phyloP scores from a whole-genome alignment of 30 jellyfish, hydroid and myxozoan genomes.

The Rhopilema esculentum region DNA sequence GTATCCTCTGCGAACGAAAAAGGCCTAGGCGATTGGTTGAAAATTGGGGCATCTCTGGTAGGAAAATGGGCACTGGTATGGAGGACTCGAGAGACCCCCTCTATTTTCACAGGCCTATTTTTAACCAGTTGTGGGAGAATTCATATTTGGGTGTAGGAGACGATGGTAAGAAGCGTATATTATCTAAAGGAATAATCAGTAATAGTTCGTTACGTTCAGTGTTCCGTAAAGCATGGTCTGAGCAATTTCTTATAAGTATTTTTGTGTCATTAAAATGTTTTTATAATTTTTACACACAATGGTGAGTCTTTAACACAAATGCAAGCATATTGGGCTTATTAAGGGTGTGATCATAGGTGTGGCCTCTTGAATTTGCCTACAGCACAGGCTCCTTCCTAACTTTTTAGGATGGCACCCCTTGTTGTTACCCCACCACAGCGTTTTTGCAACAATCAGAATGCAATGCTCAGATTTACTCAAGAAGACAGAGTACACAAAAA shows the following conservation, averaged over 20 bases:
- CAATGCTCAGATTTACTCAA: too few relatives aligned
- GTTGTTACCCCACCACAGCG: too few relatives aligned
- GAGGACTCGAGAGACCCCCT: constrained; percentile 39
- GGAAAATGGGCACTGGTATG: constrained; percentile 43
- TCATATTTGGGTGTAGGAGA: constrained; percentile 56
- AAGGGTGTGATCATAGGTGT: too few relatives aligned
- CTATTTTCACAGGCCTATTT: constrained; percentile 54
- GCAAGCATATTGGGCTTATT: too few relatives aligned
- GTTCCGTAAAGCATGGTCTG: background rate
- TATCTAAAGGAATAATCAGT: background rate
- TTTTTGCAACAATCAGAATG: too few relatives aligned
- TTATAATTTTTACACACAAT: too few relatives aligned
- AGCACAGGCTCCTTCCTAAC: too few relatives aligned
- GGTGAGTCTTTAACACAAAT: too few relatives aligned
- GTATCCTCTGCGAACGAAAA: constrained; percentile 10
- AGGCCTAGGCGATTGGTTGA: constrained; percentile 46
- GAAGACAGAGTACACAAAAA: too few relatives aligned
- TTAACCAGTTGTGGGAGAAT: constrained; percentile 53
- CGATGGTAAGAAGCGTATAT: constrained; percentile 22
- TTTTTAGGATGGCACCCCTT: too few relatives aligned
- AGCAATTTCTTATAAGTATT: background rate
- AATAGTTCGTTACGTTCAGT: background rate
- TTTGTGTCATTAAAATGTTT: too few relatives aligned
- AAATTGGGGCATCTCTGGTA: constrained; percentile 15
- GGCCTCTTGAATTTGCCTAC: too few relatives aligned